phyloP scores from a whole-genome alignment of 2,797 vertebrate genomes.

The Enteromius trimaculatus region DNA sequence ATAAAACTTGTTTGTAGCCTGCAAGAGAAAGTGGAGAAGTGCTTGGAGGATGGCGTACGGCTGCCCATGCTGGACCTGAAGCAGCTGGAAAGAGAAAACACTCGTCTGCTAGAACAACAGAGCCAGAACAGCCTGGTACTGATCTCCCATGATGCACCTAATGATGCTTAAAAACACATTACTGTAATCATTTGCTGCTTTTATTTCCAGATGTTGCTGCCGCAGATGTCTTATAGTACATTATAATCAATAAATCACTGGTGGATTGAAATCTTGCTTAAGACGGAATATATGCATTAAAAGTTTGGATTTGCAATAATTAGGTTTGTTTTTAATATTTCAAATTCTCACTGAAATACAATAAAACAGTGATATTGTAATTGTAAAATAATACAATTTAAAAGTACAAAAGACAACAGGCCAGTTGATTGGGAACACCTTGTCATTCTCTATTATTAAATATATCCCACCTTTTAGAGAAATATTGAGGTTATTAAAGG shows the following conservation, averaged over 20 bases:
- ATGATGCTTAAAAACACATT: background rate
- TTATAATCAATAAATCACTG: too few relatives aligned
- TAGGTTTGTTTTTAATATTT: background rate
- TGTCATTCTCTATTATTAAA: background rate
- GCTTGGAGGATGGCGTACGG: slow-evolving; percentile 91
- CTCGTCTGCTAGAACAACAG: slow-evolving; percentile 83
- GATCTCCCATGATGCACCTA: background rate
- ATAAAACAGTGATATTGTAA: background rate
- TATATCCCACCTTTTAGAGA: background rate
- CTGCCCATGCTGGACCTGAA: slow-evolving; percentile 91
- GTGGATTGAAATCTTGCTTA: too few relatives aligned
- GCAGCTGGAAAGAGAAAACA: slow-evolving; percentile 89
- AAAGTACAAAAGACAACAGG: background rate
- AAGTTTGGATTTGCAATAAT: background rate
- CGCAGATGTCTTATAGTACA: too few relatives aligned
- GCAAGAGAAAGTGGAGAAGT: slow-evolving; percentile 93
- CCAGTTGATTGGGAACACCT: background rate
- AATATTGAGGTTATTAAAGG: background rate
- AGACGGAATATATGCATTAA: background rate
- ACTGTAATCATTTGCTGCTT: background rate
- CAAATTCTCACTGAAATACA: background rate
- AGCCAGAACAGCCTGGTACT: slow-evolving; percentile 84
- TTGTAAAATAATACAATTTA: background rate
- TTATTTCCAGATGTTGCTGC: background rate
- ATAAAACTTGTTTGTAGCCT: slow-evolving; percentile 74